Evolutionary conservation across 2,113 vertebrate species (phyloP), one percentile per base, ranked within the genome.

Genomic region (Micronycteris hirsuta): DNA sequence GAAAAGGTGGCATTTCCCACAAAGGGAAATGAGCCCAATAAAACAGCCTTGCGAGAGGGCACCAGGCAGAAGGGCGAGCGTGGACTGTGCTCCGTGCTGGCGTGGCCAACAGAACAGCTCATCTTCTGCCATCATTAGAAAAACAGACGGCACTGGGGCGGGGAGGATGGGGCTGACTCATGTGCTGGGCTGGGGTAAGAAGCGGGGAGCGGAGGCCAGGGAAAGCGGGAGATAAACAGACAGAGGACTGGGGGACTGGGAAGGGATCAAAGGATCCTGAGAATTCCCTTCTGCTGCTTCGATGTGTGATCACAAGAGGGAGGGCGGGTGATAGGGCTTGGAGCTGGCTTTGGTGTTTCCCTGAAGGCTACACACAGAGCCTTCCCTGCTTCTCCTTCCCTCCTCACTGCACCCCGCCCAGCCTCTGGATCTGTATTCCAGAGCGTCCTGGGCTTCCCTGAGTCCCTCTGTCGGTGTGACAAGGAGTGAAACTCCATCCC

Each of bases 81-180:
- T 87, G 0, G 76, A 98, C 95, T 4, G 7, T 5, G 0, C 97
- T 97, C 95, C 0, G 26, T 89, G 85, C 68, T 71, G 47, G 36
- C 1, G 0, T 76, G 71, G 98, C 98, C 97, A 97, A 89, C 1
- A 78, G 97, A 98, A 98, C 97, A 98, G 98, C 98, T 98, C 92
- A 89, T 98, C 96, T 97, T 77, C 95, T 97, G 97, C 97, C 98
- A 97, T 98, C 96, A 98, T 97, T 94, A 98, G 96, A 97, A 98
- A 98, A 98, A 97, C 98, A 99, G 98, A 98, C 98, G 98, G 98
- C 77, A 49, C 93, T 54, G 80, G 47, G 12, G 19, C 22, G 76
- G 76, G 93, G 63, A 83, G 71, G 86, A 77, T 45, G 85, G 54
- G 81, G 56, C 89, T 98, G 97, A 98, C 91, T 98, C 98, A 98